Evolutionary conservation across 2,797 vertebrate species (phyloP).

Genomic region (Lagorchestes hirsutus): DNA sequence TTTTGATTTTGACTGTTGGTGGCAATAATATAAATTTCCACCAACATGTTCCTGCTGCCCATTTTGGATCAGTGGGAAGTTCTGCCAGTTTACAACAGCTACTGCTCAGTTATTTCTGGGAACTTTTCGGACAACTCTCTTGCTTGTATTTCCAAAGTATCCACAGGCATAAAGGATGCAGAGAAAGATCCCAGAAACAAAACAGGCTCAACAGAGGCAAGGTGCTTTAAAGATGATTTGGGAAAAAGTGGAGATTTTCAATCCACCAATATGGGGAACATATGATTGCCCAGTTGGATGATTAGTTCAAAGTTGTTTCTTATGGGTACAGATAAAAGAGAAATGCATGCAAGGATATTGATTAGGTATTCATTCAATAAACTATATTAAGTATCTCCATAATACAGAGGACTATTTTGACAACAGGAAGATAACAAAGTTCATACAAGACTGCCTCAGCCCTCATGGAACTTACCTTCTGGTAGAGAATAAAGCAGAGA

Average conservation of each 20-base stretch:
- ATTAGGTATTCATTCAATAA: not conserved
- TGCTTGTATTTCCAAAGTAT: not conserved
- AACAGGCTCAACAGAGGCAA: not conserved
- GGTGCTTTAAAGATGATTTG: not conserved
- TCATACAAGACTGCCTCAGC: not conserved
- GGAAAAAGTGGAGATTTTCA: not conserved
- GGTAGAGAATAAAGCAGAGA: not conserved
- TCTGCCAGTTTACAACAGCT: not conserved
- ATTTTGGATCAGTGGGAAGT: not conserved
- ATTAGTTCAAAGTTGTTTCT: not conserved
- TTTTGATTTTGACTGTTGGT: not conserved
- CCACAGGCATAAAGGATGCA: not conserved
- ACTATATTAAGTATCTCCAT: not conserved
- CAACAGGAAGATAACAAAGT: not conserved
- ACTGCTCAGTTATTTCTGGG: not conserved
- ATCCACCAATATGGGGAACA: not conserved
- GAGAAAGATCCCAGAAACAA: not conserved
- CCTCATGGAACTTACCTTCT: not conserved
- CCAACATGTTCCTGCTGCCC: not conserved
- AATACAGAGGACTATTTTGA: not conserved
- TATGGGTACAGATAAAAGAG: not conserved
- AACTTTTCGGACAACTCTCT: not conserved
- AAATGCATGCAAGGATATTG: not conserved
- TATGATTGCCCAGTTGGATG: not conserved
- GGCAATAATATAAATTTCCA: not conserved